A percentile compares a stretch with the other conserved stretches of the same genome.
These are phyloP conservation scores for Embidobia sp. DNA, from an alignment of 2,888 invertebrate genomes.

Conservation along the genomic window DNA sequence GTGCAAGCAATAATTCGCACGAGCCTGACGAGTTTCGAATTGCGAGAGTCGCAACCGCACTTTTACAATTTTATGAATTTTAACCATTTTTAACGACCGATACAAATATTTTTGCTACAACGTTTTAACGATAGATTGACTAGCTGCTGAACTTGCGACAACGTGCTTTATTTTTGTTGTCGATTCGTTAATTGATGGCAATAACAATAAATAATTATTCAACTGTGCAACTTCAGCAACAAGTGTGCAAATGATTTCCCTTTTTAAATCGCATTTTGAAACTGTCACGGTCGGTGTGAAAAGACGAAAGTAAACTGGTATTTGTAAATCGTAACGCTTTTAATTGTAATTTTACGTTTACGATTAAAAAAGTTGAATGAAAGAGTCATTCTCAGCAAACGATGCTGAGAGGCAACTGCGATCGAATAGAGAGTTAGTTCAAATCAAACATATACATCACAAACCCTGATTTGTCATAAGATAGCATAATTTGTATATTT, in stretches of 20 bases:
- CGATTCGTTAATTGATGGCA: conserved; percentile 1
- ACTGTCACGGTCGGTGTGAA: conserved; percentile 34
- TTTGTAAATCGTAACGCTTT: too few species aligned
- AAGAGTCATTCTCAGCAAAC: too few species aligned
- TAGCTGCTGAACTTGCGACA: not conserved
- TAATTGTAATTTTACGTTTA: too few species aligned
- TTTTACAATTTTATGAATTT: conserved; percentile 13
- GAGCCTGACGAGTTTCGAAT: conserved; percentile 38
- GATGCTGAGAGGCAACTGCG: not conserved
- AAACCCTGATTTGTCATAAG: conserved; percentile 50
- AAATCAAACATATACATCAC: conserved; percentile 60
- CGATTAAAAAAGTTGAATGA: too few species aligned
- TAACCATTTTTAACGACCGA: conserved; percentile 39
- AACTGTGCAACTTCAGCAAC: conserved; percentile 12
- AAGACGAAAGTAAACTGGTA: too few species aligned
- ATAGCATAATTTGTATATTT: conserved; percentile 64
- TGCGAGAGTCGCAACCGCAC: conserved; percentile 17
- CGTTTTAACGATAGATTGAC: not conserved
- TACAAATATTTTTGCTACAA: conserved; percentile 48
- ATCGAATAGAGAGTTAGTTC: conserved; percentile 29
- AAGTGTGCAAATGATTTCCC: conserved; percentile 21
- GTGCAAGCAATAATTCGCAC: conserved; percentile 71
- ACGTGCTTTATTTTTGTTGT: conserved; percentile 18
- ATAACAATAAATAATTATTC: conserved; percentile 5
- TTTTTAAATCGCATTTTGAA: conserved; percentile 40